phyloP scores from a whole-genome alignment of 2,888 invertebrate genomes.

The Yponomeuta plumbellus region DNA sequence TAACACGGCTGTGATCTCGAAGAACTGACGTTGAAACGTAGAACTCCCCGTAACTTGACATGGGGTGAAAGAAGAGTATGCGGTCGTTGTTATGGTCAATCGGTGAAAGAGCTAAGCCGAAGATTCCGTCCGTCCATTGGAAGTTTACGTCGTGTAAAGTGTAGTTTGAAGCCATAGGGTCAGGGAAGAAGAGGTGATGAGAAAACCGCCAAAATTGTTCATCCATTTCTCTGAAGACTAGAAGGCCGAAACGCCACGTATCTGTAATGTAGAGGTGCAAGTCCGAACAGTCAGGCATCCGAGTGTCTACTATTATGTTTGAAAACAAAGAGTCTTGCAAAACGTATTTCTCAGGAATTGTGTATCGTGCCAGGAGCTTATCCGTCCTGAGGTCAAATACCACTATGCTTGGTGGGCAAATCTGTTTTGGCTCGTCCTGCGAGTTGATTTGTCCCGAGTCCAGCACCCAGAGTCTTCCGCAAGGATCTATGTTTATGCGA shows the following conservation, averaged over 20 bases:
- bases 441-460: constrained; percentile 87
- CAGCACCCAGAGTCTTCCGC: constrained; percentile 86
- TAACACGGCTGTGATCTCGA: constrained; percentile 69
- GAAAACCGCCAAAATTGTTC: constrained; percentile 79
- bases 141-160: constrained; percentile 85
- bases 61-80: constrained; percentile 85
- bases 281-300: constrained; percentile 76
- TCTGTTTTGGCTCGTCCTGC: constrained; percentile 78
- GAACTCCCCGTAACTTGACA: constrained; percentile 89
- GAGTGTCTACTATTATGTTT: constrained; percentile 80
- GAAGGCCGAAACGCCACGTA: constrained; percentile 80
- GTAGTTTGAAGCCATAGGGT: constrained; percentile 84
- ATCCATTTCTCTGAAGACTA: constrained; percentile 78
- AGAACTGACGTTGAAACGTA: constrained; percentile 81
- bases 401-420: constrained; percentile 84
- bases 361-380: constrained; percentile 76
- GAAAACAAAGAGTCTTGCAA: constrained; percentile 81
- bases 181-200: constrained; percentile 83
- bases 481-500: constrained; percentile 83
- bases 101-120: constrained; percentile 84
- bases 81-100: constrained; percentile 71
- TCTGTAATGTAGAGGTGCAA: constrained; percentile 82
- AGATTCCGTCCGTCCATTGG: constrained; percentile 89
- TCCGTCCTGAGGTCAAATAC: constrained; percentile 84
- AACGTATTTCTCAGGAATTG: constrained; percentile 79